Conservation (phyloP, 2,888 invertebrate genomes). For the Calameuta filiformis region DNA sequence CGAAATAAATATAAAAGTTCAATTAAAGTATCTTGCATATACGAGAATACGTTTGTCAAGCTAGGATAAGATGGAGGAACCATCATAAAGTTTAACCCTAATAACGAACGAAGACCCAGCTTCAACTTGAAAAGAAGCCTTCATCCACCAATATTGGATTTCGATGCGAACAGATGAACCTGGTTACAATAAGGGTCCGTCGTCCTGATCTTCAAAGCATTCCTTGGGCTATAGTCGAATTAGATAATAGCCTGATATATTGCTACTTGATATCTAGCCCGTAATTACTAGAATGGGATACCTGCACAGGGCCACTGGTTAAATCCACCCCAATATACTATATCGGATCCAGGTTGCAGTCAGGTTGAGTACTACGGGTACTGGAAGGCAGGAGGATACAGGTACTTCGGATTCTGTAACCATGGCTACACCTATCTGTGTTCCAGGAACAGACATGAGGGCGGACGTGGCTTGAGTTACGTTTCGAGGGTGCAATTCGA, state of each 20-base stretch:
- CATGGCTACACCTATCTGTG: conserved; percentile 6
- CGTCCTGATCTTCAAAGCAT: conserved; percentile 55
- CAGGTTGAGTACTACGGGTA: neutral
- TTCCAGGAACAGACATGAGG: neutral
- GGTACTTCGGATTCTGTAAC: conserved; percentile 16
- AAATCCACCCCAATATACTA: neutral
- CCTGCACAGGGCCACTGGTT: neutral
- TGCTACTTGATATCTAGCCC: conserved; percentile 59
- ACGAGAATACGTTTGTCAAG: neutral
- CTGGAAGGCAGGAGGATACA: conserved; percentile 4
- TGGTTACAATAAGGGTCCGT: neutral
- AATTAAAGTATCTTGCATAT: neutral
- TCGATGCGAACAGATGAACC: neutral
- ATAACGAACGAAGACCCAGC: neutral
- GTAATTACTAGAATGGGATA: conserved; percentile 20
- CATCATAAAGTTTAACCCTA: neutral
- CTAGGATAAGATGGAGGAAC: no score
- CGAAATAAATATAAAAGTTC: neutral
- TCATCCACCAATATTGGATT: neutral
- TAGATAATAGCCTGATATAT: conserved; percentile 51
- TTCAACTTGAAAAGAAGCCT: neutral
- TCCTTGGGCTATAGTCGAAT: conserved; percentile 53
- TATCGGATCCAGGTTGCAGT: neutral
- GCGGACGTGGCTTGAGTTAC: conserved; percentile 11
- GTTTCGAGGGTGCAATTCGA: conserved; percentile 8